phyloP scores from a whole-genome alignment of 53 echinoderm and acorn worm species.

The Actinopyga echinites region DNA sequence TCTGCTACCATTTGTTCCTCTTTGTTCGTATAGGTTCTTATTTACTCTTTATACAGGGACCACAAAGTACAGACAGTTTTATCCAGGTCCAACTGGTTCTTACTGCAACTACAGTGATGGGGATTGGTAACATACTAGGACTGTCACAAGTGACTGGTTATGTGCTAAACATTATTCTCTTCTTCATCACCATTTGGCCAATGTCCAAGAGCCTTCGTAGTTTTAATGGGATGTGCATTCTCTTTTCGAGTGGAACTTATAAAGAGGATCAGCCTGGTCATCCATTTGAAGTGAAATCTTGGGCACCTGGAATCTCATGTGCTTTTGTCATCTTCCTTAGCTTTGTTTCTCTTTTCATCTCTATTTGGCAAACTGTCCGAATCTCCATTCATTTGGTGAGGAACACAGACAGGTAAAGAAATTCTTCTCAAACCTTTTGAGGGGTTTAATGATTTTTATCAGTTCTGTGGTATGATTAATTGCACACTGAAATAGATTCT shows the following conservation, averaged over 20 bases:
- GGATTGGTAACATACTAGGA: conserved; percentile 82
- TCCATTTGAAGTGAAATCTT: conserved; percentile 28
- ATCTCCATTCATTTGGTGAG: conserved; percentile 75
- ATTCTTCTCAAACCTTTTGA: too few relatives aligned
- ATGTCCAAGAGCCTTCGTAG: conserved; percentile 67
- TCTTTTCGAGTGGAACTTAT: conserved; percentile 65
- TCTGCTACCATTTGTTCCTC: too few relatives aligned
- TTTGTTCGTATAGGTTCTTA: too few relatives aligned
- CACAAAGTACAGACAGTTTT: neutral
- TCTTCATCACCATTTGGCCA: conserved; percentile 78
- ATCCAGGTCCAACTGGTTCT: neutral
- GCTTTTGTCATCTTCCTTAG: conserved; percentile 80
- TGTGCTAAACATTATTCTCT: conserved; percentile 71
- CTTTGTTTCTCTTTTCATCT: conserved; percentile 51
- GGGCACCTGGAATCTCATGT: conserved; percentile 66
- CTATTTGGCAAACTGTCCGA: conserved; percentile 72
- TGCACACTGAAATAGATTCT: too few relatives aligned
- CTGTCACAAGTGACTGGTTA: conserved; percentile 83
- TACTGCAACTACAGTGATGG: conserved; percentile 55
- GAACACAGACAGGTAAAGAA: conserved; percentile 83
- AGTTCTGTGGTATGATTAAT: too few relatives aligned
- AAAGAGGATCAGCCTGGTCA: neutral
- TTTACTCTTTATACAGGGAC: too few relatives aligned
- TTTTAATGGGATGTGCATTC: conserved; percentile 74
- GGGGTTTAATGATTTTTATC: too few relatives aligned